These are phyloP conservation scores for Neoscelio sp. DNA, from an alignment of 2,888 invertebrate genomes.

Conservation along the genomic window DNA sequence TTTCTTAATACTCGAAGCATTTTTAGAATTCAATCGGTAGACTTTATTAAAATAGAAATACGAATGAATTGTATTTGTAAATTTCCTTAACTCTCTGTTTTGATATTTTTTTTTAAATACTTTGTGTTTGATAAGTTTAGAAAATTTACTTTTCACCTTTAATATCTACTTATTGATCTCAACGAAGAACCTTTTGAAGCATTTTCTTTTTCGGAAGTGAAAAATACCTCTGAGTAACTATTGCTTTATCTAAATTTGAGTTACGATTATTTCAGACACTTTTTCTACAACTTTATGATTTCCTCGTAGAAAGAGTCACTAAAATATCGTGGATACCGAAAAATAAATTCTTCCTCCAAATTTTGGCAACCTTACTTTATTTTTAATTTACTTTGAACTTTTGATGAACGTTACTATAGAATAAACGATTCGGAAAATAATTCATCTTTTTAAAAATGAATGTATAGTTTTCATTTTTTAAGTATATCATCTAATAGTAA, in stretches of 20 bases:
- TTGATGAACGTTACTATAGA: neutral
- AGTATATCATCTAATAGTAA: constrained; percentile 55
- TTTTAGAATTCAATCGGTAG: neutral
- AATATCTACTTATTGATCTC: neutral
- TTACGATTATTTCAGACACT: neutral
- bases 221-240: constrained; percentile 13
- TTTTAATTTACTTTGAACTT: constrained; percentile 7
- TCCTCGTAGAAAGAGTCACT: too few relatives aligned
- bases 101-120: constrained; percentile 4
- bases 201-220: neutral
- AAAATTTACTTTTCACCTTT: neutral
- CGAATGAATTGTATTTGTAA: neutral
- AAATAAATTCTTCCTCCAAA: too few relatives aligned
- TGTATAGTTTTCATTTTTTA: constrained; percentile 10
- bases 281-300: neutral
- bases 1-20: neutral
- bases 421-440: constrained; percentile 39
- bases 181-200: neutral
- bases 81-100: neutral
- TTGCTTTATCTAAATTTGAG: constrained; percentile 4
- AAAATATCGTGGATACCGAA: too few relatives aligned
- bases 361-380: too few relatives aligned
- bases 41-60: neutral
- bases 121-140: neutral
- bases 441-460: constrained; percentile 27